Evolutionary conservation across 1,140 invertebrate genomes (phyloP), one percentile per base, ranked within the genome.

Genomic region (Brachionus angularis): DNA sequence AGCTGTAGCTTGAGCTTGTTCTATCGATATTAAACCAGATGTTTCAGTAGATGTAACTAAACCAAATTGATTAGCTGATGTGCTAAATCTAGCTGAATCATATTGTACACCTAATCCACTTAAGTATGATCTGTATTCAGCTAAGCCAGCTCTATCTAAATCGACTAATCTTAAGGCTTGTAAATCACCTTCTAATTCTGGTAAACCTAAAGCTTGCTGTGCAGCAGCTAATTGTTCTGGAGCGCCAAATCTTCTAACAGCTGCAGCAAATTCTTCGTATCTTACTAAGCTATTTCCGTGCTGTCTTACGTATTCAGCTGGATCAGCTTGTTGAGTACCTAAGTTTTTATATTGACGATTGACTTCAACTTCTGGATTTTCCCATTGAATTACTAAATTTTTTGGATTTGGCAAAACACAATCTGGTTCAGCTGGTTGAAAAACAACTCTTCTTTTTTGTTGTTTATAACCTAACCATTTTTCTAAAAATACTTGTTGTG

Each of bases 321-420:
- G 70, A 55, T 71, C 27, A 16, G 36, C 70, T 33, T 25, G 23
- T 23, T 42, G 46, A 36, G 16, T 46, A 53, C 70, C 70, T 27
- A 71, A 46, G n/a, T 64, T 62, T 49, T 42, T 34, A 18, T 39
- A 44, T 21, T 62, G 36, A 23, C 50, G 52, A 1, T 18, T 36
- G 14, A 72, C 42, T 39, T 72, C 46, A 50, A 64, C 71, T 49
- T 72, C 42, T 52, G 71, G 39, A 23, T 39, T 12, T 23, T 61
- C 42, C 71, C 71, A 72, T 52, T 72, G 42, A 21, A 72, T 62
- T 5, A 72, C 39, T 31, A 67, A 67, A 23, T 67, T 67, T 47
- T 25, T 33, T 50, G 34, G 46, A 52, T 52, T 44, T 50, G 42
- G 42, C 14, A 50, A 31, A 47, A 50, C 27, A 50, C 62, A 67